A percentile compares a stretch with the other conserved stretches of the same genome.
Evolutionary conservation across 2,888 invertebrate genomes (phyloP).

Genomic region (Scelioninae gen. 2): DNA sequence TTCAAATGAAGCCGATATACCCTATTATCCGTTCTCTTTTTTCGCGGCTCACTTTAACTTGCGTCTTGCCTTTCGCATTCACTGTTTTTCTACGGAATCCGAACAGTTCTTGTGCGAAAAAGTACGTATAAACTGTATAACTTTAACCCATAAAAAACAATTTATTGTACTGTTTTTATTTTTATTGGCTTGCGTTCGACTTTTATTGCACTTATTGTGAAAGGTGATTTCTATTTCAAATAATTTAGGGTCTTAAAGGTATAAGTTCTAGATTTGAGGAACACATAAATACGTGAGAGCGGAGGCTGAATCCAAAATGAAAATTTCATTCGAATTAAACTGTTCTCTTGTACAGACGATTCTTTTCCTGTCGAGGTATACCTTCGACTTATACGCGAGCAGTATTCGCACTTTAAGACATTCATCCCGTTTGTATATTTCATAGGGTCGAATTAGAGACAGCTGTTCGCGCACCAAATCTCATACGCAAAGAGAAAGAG

Average conservation of each 20-base stretch:
- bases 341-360: slow-evolving; percentile 29
- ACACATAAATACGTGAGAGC: background rate
- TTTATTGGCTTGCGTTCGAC: background rate
- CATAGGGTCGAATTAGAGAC: slow-evolving; percentile 60
- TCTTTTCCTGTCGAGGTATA: slow-evolving; percentile 22
- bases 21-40: slow-evolving; percentile 51
- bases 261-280: background rate
- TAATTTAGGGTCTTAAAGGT: background rate
- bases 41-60: slow-evolving; percentile 41
- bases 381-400: slow-evolving; percentile 46
- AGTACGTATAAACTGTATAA: background rate
- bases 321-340: slow-evolving; percentile 39
- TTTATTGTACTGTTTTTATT: background rate
- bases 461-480: slow-evolving; percentile 57
- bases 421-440: slow-evolving; percentile 60
- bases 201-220: background rate
- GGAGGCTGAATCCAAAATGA: slow-evolving; percentile 4
- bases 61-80: slow-evolving; percentile 29
- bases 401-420: slow-evolving; percentile 52
- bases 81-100: slow-evolving; percentile 3
- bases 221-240: background rate
- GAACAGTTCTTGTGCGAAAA: background rate
- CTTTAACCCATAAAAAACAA: background rate
- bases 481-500: slow-evolving; percentile 51
- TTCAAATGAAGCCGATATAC: slow-evolving; percentile 57